Conservation (phyloP, 1,140 invertebrate species). For the Pseudobourletiella spinata region DNA sequence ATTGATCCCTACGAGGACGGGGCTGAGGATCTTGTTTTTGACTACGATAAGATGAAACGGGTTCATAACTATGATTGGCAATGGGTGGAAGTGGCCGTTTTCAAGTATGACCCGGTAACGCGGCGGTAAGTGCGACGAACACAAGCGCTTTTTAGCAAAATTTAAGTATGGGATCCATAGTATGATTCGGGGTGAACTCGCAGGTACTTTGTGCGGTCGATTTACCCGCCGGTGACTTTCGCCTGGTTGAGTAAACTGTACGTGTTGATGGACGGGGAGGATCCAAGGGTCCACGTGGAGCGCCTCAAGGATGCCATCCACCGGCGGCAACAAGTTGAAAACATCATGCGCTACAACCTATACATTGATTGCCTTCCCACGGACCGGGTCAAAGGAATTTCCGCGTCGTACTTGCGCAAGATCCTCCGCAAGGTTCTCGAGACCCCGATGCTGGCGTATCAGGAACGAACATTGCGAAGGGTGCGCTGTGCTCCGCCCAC, state of each 20-base stretch:
- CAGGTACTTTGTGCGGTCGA: slow-evolving; percentile 25
- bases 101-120: slow-evolving; percentile 15
- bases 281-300: slow-evolving; percentile 19
- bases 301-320: slow-evolving; percentile 24
- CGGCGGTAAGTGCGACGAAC: neutral
- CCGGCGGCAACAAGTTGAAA: slow-evolving; percentile 18
- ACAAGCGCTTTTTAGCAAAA: neutral
- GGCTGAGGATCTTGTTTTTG: slow-evolving; percentile 20
- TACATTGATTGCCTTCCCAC: slow-evolving; percentile 28
- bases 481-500: neutral
- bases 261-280: slow-evolving; percentile 26
- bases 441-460: neutral
- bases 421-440: neutral
- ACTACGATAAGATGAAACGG: slow-evolving; percentile 32
- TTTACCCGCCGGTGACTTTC: slow-evolving; percentile 10
- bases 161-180: neutral
- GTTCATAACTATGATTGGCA: slow-evolving; percentile 29
- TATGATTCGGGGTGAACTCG: neutral
- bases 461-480: neutral
- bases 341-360: slow-evolving; percentile 24
- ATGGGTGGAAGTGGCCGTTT: slow-evolving; percentile 29
- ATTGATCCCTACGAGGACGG: slow-evolving; percentile 24
- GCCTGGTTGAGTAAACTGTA: slow-evolving; percentile 29
- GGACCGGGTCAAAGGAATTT: neutral
- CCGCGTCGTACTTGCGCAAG: neutral